phyloP scores from a whole-genome alignment of 2,888 invertebrate genomes.

The Trissonchulus sp. region DNA sequence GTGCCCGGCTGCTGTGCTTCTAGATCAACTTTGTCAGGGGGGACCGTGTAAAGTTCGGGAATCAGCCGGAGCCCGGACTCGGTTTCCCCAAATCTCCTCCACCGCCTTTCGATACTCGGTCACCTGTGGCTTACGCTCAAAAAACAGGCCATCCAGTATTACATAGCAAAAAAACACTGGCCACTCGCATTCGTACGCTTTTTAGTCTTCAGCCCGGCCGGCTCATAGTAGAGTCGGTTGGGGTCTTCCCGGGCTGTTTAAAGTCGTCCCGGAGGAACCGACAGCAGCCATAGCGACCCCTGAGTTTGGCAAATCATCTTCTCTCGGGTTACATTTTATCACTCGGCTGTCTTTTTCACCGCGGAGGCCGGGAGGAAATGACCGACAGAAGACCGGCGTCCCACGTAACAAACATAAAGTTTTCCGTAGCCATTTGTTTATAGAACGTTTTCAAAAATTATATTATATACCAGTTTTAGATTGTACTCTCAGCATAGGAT shows the following conservation, averaged over 20 bases:
- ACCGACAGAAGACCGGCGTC: constrained; percentile 89
- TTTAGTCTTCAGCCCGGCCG: constrained; percentile 90
- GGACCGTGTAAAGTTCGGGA: constrained; percentile 88
- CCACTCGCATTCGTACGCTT: constrained; percentile 99
- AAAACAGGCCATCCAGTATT: constrained; percentile 68
- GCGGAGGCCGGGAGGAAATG: too few relatives aligned
- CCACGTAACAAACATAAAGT: too few relatives aligned
- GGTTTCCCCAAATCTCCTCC: constrained; percentile 65
- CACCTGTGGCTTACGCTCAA: constrained; percentile 44
- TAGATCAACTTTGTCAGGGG: constrained; percentile 70
- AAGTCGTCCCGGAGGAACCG: constrained; percentile 89
- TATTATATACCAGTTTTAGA: too few relatives aligned
- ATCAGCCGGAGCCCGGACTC: constrained; percentile 81
- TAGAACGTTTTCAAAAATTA: too few relatives aligned
- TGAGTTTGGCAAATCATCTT: constrained; percentile 51
- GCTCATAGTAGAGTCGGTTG: constrained; percentile 83
- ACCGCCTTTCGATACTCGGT: constrained; percentile 53
- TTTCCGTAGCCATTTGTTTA: too few relatives aligned
- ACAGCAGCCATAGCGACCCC: constrained; percentile 90
- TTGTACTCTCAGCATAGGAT: too few relatives aligned
- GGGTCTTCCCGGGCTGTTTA: constrained; percentile 68
- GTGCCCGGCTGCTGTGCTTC: constrained; percentile 87
- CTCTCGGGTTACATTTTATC: constrained; percentile 68
- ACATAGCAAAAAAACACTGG: constrained; percentile 91
- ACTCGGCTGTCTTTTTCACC: constrained; percentile 85